Base-by-base conservation (phyloP, 2,797 vertebrate species). In the Erethizon dorsatum region DNA sequence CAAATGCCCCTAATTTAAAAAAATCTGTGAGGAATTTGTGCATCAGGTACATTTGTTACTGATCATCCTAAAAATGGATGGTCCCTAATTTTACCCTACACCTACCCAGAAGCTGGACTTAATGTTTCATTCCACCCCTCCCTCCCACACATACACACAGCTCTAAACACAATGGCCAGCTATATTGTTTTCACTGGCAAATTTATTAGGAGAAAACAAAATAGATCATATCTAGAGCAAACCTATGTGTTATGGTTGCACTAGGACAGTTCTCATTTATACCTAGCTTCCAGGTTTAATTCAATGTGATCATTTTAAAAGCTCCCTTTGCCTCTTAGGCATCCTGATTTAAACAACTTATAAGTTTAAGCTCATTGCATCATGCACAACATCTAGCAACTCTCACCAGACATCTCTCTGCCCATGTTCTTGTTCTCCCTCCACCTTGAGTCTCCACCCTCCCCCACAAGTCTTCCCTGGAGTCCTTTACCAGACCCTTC, bases 281-380 rank as follows among this genome's bases (percentile, higher is more conserved):
- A 77, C 3, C 56, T 56, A 7, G 4, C 63, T 33, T 67, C 52
- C 11, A 54, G 87, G 4, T 22, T 52, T 50, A 31, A 24, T 37
- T 92, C 67, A 28, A 3, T 52, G 57, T 59, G 54, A 12, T 94
- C 87, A 93, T 67, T 79, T 82, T 50, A 41, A 91, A 28, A 91
- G 9, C 12, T 8, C 2, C 3, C 8, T 79, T 96, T 83, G 22
- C 11, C 56, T 91, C 15, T 50, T 71, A 59, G 31, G 6, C 6
- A 59, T 75, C 9, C 18, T 50, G 17, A 57, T 69, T 93, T 92
- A 87, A 69, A 69, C 73, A 89, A 54, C 37, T 71, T 47, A 10
- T 14, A 61, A 13, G 15, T 13, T 24, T 71, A 69, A 80, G 3
- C 37, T 87, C 54, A 20, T 54, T 65, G 45, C 15, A 73, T 37